These are phyloP conservation scores for Pteromalus puparum DNA, from an alignment of 1,140 invertebrate species.

Conservation along the genomic window DNA sequence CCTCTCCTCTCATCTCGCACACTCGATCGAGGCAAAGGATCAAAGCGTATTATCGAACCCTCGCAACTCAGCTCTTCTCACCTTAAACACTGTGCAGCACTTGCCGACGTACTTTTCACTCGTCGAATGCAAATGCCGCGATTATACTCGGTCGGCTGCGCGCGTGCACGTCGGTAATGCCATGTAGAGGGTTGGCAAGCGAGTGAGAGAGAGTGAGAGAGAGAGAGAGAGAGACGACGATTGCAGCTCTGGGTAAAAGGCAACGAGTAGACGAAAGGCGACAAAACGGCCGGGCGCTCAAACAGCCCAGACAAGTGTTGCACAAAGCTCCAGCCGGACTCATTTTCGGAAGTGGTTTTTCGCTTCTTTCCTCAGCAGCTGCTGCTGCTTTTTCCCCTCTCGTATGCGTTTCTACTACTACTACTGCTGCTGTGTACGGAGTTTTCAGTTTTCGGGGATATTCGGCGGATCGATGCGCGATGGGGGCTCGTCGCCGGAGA, in stretches of 20 bases:
- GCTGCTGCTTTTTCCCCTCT: background rate
- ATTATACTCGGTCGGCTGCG: background rate
- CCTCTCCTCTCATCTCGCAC: too few species aligned
- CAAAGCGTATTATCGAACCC: too few species aligned
- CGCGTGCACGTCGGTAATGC: background rate
- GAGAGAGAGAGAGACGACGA: background rate
- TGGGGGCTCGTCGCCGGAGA: background rate
- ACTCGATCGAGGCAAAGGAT: too few species aligned
- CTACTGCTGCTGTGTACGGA: background rate
- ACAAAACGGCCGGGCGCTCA: constrained; percentile 10
- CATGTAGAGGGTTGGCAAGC: background rate
- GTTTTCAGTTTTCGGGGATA: background rate
- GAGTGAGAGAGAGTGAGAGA: background rate
- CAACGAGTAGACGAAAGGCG: background rate
- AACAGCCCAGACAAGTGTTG: constrained; percentile 20
- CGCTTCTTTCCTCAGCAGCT: background rate
- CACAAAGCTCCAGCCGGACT: constrained; percentile 23
- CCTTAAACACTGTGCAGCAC: too few species aligned
- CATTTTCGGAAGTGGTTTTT: constrained; percentile 40
- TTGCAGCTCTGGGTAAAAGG: background rate
- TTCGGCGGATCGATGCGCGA: background rate
- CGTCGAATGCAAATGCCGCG: background rate
- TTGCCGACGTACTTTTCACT: background rate
- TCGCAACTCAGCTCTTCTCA: too few species aligned
- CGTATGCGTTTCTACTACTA: background rate